Base-by-base conservation (phyloP, 2,113 vertebrate genomes). In the Calyptommatus sinebrachiatus region DNA sequence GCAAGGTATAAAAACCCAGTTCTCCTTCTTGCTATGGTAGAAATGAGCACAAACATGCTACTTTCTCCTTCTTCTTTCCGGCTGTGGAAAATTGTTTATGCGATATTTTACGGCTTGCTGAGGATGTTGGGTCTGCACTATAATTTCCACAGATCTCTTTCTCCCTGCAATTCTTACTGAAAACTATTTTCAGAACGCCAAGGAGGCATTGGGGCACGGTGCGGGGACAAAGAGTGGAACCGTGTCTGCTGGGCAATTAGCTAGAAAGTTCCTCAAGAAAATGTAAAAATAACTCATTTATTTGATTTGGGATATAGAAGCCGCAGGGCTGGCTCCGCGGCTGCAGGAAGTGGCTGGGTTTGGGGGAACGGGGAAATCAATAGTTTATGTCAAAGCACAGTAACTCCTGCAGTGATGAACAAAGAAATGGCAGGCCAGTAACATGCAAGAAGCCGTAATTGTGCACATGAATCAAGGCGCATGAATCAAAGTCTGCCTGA, bases 371-470 rank as follows among this genome's bases (percentile, higher is more conserved):
- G 68, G 62, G 77, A 69, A 29, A 63, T 8, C 57, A 7, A 10
- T n/a, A n/a, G 68, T 60, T 63, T 62, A 29, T 48, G 69, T 68
- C 7, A 69, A 48, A 62, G 41, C 21, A 5, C 26, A 45, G 69
- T 12, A 41, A 16, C 35, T 41, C 68, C 41, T 79, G 69, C 41
- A 26, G 78, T 26, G 78, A 62, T 65, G 78, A 79, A 79, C 69
- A 79, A 72, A 72, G 41, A 31, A 63, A 71, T 28, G 28, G 7
- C 69, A 72, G 48, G 60, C 69, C 9, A 48, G 78, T 72, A 67
- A 45, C n/a, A 31, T n/a, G 31, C 69, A 72, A 63, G 31, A 57
- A 65, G 41, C 60, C 72, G 41, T 65, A 63, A 72, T 79, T 21
- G 63, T 9, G 60, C 48, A 71, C 60, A 79, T 79, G 68, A 71